A percentile compares a stretch with the other conserved stretches of the same genome.
Evolutionary conservation across 2,888 invertebrate genomes (phyloP).

Genomic region (Drepana falcataria): DNA sequence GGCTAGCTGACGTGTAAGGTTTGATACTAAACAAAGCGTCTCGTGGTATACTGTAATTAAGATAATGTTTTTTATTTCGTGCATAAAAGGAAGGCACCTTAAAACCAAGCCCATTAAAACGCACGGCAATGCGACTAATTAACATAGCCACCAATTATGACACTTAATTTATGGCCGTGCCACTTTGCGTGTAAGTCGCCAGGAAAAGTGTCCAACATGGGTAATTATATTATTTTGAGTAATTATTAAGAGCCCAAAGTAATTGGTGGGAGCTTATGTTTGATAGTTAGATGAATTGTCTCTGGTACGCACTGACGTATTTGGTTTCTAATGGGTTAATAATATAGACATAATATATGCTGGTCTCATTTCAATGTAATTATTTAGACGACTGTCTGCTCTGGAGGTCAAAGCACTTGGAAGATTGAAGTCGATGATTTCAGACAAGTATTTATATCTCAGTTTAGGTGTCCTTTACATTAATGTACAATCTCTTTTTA

Average conservation of each 20-base stretch:
- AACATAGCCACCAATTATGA: slow-evolving; percentile 52
- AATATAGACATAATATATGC: too few species aligned
- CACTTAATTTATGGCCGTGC: slow-evolving; percentile 55
- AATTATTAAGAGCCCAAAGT: background rate
- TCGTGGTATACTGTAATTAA: slow-evolving; percentile 47
- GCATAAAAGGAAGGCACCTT: slow-evolving; percentile 21
- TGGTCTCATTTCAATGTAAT: too few species aligned
- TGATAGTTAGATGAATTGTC: background rate
- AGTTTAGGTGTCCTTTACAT: too few species aligned
- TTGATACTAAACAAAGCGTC: slow-evolving; percentile 27
- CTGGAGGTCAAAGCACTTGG: too few species aligned
- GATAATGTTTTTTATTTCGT: slow-evolving; percentile 41
- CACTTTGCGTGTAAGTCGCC: slow-evolving; percentile 48
- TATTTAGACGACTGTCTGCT: too few species aligned
- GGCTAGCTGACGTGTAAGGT: background rate
- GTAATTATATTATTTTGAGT: background rate
- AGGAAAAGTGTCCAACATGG: background rate
- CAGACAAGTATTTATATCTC: too few species aligned
- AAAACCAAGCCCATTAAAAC: slow-evolving; percentile 20
- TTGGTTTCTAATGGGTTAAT: too few species aligned
- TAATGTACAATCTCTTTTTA: too few species aligned
- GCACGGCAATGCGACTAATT: slow-evolving; percentile 34
- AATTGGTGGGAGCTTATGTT: background rate
- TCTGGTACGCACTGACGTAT: background rate
- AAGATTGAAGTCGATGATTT: too few species aligned